Evolutionary conservation across 2,797 vertebrate genomes (phyloP), one percentile per base, ranked within the genome.

Genomic region (Channa striata): DNA sequence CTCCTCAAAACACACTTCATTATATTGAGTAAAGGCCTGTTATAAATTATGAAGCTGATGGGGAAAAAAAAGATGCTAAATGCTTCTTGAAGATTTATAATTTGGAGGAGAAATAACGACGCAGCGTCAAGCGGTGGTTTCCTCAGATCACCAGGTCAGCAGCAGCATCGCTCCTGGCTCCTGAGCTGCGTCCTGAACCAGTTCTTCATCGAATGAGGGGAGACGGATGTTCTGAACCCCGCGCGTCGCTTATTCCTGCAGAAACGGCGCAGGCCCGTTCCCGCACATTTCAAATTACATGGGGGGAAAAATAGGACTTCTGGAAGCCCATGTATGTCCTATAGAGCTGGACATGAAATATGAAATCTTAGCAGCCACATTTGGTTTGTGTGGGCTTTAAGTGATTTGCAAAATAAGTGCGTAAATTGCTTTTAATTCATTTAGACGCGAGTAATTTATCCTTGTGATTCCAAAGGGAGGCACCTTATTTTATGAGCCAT

Each of bases 181-280:
- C 61, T 57, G 11, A 36, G 60, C 68, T 56, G 68, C 52, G 59
- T 61, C 42, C 72, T 50, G 49, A 77, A 66, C 19, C 81, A 89
- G 50, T 83, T 90, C 72, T 84, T 77, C 78, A 78, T 74, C 77
- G 69, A 75, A 84, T 87, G 73, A 73, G 67, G 75, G 57, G 78
- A 79, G 84, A 84, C 83, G 80, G 74, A 68, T 84, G 61, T 8
- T 57, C 70, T 84, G 62, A 77, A 87, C 75, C 66, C 78, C 72
- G 71, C 64, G 74, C 65, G 59, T 52, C 36, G 80, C 78, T 36
- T 37, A 46, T 62, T 74, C 68, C 66, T 75, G 79, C 82, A 76
- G 49, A 77, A 66, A 68, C 10, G 37, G 70, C 68, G 60, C 71
- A 47, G 78, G 77, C 81, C 78, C 46, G 62, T 47, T 66, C 70